These are phyloP conservation scores for Procapra przewalskii DNA, from an alignment of 2,113 vertebrate species.

Conservation along the genomic window DNA sequence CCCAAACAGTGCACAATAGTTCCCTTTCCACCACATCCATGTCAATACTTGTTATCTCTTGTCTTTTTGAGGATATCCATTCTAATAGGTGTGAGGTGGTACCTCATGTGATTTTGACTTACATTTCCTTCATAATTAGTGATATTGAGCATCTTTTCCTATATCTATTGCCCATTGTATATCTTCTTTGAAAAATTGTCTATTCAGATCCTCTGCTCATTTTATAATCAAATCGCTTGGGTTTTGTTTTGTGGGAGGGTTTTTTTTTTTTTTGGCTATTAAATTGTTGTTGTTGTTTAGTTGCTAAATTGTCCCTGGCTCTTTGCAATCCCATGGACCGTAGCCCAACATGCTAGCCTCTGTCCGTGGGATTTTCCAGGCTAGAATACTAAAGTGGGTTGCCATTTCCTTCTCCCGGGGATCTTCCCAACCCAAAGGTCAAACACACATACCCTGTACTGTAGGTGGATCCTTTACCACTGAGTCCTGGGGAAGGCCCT, in stretches of 20 bases:
- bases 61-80: not conserved
- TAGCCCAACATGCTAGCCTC: not conserved
- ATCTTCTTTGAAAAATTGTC: not conserved
- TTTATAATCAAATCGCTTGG: not conserved
- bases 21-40: not conserved
- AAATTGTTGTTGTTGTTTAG: not conserved
- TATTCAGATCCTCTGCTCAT: not conserved
- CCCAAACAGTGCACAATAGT: not conserved
- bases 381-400: not conserved
- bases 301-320: not conserved
- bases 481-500: not conserved
- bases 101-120: not conserved
- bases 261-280: not conserved
- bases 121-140: not conserved
- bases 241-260: not conserved
- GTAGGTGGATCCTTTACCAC: not conserved
- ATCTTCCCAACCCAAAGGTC: not conserved
- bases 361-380: not conserved
- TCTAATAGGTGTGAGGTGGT: not conserved
- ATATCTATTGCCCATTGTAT: not conserved
- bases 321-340: rapidly evolving
- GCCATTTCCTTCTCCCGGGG: not conserved
- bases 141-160: not conserved
- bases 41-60: not conserved
- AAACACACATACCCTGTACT: not conserved